These are phyloP conservation scores for Noctua pronuba DNA, from an alignment of 2,888 invertebrate genomes.

Conservation along the genomic window DNA sequence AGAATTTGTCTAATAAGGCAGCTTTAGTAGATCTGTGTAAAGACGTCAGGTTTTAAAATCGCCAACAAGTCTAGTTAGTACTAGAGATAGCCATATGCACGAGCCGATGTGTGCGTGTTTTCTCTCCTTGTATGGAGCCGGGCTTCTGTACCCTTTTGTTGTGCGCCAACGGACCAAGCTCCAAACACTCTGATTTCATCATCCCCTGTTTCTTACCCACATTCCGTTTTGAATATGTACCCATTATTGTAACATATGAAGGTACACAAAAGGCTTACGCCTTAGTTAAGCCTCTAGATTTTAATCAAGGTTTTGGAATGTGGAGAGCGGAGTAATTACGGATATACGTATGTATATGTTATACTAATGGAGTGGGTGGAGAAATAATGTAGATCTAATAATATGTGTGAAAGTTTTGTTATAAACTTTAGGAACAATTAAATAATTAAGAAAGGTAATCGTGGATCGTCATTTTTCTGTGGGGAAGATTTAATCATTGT, in stretches of 20 bases:
- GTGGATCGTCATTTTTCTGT: not conserved
- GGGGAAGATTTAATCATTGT: not conserved
- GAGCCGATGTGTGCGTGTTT: no score
- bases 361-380: slow-evolving; percentile 32
- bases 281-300: slow-evolving; percentile 52
- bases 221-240: slow-evolving; percentile 53
- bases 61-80: not conserved
- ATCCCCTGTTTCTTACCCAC: slow-evolving; percentile 57
- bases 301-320: slow-evolving; percentile 59
- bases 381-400: slow-evolving; percentile 12
- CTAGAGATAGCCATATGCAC: not conserved
- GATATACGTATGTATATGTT: slow-evolving; percentile 33
- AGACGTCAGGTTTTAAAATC: not conserved
- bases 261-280: slow-evolving; percentile 55
- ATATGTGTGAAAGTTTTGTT: slow-evolving; percentile 4
- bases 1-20: not conserved
- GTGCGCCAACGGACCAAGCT: slow-evolving; percentile 40
- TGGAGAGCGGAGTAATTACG: slow-evolving; percentile 51
- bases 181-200: slow-evolving; percentile 67
- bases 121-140: not conserved
- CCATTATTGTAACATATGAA: slow-evolving; percentile 52
- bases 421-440: not conserved
- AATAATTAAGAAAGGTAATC: not conserved
- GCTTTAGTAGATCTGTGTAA: not conserved
- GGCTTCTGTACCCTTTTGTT: slow-evolving; percentile 19